Evolutionary conservation across 2,113 vertebrate species (phyloP).

Genomic region (Desmodus rotundus): DNA sequence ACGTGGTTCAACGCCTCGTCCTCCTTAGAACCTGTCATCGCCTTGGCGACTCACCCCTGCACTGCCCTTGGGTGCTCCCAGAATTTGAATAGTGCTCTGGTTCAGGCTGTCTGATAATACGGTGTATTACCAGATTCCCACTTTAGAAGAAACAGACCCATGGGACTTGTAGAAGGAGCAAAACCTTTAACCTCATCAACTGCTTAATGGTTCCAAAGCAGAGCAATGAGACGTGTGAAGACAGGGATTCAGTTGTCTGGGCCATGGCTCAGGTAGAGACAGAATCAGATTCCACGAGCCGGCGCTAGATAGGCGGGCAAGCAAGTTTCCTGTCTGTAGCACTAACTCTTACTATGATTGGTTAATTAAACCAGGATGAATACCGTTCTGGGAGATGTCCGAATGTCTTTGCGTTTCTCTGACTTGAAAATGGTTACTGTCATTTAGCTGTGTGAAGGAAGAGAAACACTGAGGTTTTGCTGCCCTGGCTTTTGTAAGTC

Average conservation of each 20-base stretch:
- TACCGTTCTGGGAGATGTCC: not conserved
- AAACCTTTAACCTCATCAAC: constrained; percentile 65
- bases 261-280: constrained; percentile 48
- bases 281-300: constrained; percentile 44
- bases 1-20: not conserved
- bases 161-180: not conserved
- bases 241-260: constrained; percentile 38
- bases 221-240: constrained; percentile 32
- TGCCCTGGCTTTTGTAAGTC: not conserved
- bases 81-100: not conserved
- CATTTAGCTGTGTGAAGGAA: not conserved
- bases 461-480: not conserved
- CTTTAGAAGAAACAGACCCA: constrained; percentile 6
- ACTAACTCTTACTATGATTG: constrained; percentile 35
- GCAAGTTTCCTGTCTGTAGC: constrained; percentile 55
- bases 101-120: not conserved
- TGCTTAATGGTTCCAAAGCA: constrained; percentile 62
- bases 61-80: not conserved
- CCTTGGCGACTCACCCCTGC: not conserved
- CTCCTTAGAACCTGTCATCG: constrained; percentile 34
- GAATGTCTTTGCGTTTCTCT: not conserved
- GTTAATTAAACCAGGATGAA: constrained; percentile 67
- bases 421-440: not conserved
- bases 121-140: not conserved
- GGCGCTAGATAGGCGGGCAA: constrained; percentile 34